A percentile compares a stretch with the other conserved stretches of the same genome.
phyloP scores from a whole-genome alignment of 2,888 invertebrate species.

The Cyrtodaria siliqua region DNA sequence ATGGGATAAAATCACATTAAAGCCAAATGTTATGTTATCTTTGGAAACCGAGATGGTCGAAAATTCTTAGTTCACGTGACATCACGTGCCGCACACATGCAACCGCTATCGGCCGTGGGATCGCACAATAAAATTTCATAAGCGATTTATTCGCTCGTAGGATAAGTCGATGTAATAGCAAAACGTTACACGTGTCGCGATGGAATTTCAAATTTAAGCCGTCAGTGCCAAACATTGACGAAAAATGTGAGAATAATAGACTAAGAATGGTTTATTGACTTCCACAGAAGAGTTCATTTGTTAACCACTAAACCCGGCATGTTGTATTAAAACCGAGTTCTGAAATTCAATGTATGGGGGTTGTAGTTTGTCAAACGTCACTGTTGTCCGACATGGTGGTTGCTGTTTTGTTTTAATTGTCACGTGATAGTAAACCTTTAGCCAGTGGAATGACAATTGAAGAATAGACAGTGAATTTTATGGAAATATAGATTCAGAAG shows the following conservation, averaged over 20 bases:
- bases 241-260: slow-evolving; percentile 55
- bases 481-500: too few relatives aligned
- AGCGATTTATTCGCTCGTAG: slow-evolving; percentile 35
- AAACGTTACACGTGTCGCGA: slow-evolving; percentile 33
- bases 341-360: slow-evolving; percentile 1
- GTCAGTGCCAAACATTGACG: slow-evolving; percentile 13
- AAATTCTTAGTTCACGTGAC: slow-evolving; percentile 41
- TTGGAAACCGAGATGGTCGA: slow-evolving; percentile 49
- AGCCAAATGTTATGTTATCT: slow-evolving; percentile 60
- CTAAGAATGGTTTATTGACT: slow-evolving; percentile 29
- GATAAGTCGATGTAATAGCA: slow-evolving; percentile 36
- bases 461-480: too few relatives aligned
- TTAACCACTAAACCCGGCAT: slow-evolving; percentile 23
- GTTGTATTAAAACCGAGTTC: not conserved
- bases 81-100: slow-evolving; percentile 39
- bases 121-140: slow-evolving; percentile 22
- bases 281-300: slow-evolving; percentile 8
- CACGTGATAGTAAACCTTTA: not conserved
- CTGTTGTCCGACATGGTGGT: not conserved
- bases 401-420: not conserved
- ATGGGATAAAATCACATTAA: slow-evolving; percentile 54
- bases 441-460: too few relatives aligned
- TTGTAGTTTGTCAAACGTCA: not conserved
- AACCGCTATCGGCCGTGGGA: slow-evolving; percentile 33
- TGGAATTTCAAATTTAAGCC: slow-evolving; percentile 30